Percentiles rank a stretch among this genome's conserved stretches.
phyloP scores from a whole-genome alignment of 2,113 vertebrate species.

The Melanotaenia duboulayi region DNA sequence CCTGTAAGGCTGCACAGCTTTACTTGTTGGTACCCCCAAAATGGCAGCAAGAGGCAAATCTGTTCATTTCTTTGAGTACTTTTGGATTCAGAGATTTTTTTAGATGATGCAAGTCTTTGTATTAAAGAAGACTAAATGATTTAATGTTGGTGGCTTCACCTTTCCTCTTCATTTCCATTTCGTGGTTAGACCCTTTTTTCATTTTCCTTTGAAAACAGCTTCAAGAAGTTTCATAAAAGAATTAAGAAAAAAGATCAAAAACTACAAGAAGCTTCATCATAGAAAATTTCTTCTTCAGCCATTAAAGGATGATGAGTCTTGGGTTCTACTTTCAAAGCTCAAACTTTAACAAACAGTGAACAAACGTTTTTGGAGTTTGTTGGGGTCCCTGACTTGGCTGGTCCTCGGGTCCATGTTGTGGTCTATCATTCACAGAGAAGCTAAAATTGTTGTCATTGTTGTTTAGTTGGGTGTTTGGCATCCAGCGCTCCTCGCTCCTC shows the following conservation, averaged over 20 bases:
- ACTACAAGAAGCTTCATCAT: slow-evolving; percentile 32
- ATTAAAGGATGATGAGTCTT: slow-evolving; percentile 24
- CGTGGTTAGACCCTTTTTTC: slow-evolving; percentile 15
- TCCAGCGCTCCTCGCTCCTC: slow-evolving; percentile 47
- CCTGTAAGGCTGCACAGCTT: slow-evolving; percentile 29
- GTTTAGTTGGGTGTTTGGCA: slow-evolving; percentile 46
- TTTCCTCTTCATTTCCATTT: slow-evolving; percentile 14
- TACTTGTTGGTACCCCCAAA: slow-evolving; percentile 42
- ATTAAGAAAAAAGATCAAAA: slow-evolving; percentile 12
- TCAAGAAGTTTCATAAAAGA: slow-evolving; percentile 2
- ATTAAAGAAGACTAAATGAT: slow-evolving; percentile 5
- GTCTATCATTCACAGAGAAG: slow-evolving; percentile 13
- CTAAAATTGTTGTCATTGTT: slow-evolving; percentile 34
- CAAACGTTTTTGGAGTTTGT: slow-evolving; percentile 14
- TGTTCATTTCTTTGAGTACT: slow-evolving; percentile 1
- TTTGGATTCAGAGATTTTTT: slow-evolving; percentile 10
- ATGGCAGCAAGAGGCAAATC: slow-evolving; percentile 41
- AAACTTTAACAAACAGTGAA: slow-evolving; percentile 11
- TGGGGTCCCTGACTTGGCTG: slow-evolving; percentile 32
- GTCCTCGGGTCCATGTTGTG: slow-evolving; percentile 17
- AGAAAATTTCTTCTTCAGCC: slow-evolving; percentile 21
- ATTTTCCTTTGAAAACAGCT: slow-evolving; percentile 15
- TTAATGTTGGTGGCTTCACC: slow-evolving; percentile 1
- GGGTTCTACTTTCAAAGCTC: slow-evolving; percentile 14
- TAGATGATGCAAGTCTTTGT: slow-evolving; percentile 34